Evolutionary conservation across 1,140 invertebrate genomes (phyloP).

Genomic region (Neodiprion pinetum): DNA sequence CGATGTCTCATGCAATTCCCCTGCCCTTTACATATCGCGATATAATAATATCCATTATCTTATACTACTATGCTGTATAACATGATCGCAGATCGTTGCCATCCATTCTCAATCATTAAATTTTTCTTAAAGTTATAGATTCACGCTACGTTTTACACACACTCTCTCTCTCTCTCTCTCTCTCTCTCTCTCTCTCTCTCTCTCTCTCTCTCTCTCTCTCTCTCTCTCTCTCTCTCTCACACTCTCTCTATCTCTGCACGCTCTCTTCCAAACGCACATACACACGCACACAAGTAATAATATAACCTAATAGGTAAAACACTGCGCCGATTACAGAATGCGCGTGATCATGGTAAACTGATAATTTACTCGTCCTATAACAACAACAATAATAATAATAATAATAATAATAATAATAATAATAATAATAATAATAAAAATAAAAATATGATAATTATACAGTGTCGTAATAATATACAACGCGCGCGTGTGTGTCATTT

Average conservation of each 20-base stretch:
- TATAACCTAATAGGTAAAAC: too few species aligned
- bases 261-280: too few species aligned
- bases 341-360: too few species aligned
- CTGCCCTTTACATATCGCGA: not conserved
- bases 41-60: conserved; percentile 6
- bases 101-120: not conserved
- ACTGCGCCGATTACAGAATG: too few species aligned
- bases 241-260: not conserved
- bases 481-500: not conserved
- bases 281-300: too few species aligned
- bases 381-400: too few species aligned
- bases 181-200: not conserved
- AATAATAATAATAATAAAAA: too few species aligned
- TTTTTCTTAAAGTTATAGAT: conserved; percentile 13
- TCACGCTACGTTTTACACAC: conserved; percentile 5
- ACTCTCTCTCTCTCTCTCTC: conserved; percentile 6
- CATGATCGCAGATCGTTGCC: not conserved
- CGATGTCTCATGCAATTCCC: conserved; percentile 25
- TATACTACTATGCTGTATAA: not conserved
- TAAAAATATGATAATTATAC: too few species aligned
- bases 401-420: too few species aligned
- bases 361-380: too few species aligned
- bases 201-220: too few species aligned
- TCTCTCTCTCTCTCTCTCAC: not conserved
- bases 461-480: too few species aligned